Evolutionary conservation across 2,113 vertebrate species (phyloP).

Genomic region (Pedetes capensis): DNA sequence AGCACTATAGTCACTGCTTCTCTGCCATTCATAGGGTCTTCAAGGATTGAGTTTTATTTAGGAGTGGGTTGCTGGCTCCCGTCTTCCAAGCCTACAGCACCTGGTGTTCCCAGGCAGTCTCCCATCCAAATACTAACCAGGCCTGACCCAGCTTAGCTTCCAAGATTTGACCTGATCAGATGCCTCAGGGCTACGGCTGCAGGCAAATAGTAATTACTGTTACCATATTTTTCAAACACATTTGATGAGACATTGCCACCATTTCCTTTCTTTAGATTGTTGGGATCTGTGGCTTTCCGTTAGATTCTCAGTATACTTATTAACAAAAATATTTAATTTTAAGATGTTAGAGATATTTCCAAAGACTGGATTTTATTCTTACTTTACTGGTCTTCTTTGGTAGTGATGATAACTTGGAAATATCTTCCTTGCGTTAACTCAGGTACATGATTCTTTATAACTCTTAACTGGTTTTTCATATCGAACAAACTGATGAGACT

Average conservation of each 20-base stretch:
- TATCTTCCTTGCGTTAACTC: neutral
- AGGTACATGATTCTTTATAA: neutral
- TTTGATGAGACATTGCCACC: neutral
- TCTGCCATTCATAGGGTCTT: too few relatives aligned
- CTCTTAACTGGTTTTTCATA: neutral
- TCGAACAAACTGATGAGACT: neutral
- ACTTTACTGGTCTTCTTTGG: neutral
- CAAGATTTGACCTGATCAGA: too few relatives aligned
- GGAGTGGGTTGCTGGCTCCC: too few relatives aligned
- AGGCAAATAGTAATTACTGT: too few relatives aligned
- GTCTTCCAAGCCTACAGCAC: too few relatives aligned
- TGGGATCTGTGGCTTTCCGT: neutral
- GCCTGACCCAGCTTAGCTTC: too few relatives aligned
- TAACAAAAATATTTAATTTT: slow-evolving; percentile 15
- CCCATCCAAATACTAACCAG: too few relatives aligned
- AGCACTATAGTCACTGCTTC: too few relatives aligned
- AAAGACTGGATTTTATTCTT: neutral
- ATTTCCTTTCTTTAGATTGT: neutral
- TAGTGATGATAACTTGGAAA: neutral
- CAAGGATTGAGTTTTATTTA: too few relatives aligned
- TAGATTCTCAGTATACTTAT: neutral
- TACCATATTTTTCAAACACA: neutral
- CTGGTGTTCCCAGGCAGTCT: too few relatives aligned
- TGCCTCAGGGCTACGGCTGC: too few relatives aligned
- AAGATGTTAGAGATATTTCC: neutral